These are phyloP conservation scores for Eretmocerus hayati DNA, from an alignment of 2,888 invertebrate species.

Conservation along the genomic window DNA sequence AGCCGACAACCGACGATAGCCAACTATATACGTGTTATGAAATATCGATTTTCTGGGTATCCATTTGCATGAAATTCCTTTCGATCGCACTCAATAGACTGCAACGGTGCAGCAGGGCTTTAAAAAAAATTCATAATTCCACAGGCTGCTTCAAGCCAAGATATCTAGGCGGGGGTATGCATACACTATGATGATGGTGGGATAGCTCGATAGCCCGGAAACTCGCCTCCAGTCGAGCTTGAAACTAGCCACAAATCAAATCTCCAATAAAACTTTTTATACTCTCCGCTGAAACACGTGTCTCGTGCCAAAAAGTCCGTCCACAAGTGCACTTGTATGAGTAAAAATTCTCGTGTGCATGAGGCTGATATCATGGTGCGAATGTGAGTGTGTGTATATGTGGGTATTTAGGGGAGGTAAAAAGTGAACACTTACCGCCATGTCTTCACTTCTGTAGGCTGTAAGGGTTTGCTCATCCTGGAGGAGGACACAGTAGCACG, in stretches of 20 bases:
- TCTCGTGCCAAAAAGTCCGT: too few relatives aligned
- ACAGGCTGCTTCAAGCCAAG: conserved; percentile 4
- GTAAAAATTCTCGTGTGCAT: too few relatives aligned
- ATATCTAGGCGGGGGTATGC: not conserved
- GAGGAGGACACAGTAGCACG: conserved; percentile 71
- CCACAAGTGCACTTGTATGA: too few relatives aligned
- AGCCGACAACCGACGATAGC: too few relatives aligned
- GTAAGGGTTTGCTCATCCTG: conserved; percentile 70
- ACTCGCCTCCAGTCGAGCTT: not conserved
- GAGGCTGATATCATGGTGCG: not conserved
- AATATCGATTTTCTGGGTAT: too few relatives aligned
- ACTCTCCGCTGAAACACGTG: too few relatives aligned
- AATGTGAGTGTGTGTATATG: not conserved
- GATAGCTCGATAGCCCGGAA: not conserved
- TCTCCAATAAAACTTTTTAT: too few relatives aligned
- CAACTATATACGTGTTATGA: too few relatives aligned
- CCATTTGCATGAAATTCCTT: too few relatives aligned
- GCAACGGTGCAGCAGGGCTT: not conserved
- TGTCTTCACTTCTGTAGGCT: conserved; percentile 71
- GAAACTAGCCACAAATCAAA: conserved; percentile 10
- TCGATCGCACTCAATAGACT: not conserved
- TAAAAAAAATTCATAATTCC: conserved; percentile 8
- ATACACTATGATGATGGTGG: too few relatives aligned
- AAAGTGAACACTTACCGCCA: conserved; percentile 59
- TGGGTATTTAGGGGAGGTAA: not conserved